phyloP scores from a whole-genome alignment of 2,888 invertebrate species.

The Chymomyza amoena region DNA sequence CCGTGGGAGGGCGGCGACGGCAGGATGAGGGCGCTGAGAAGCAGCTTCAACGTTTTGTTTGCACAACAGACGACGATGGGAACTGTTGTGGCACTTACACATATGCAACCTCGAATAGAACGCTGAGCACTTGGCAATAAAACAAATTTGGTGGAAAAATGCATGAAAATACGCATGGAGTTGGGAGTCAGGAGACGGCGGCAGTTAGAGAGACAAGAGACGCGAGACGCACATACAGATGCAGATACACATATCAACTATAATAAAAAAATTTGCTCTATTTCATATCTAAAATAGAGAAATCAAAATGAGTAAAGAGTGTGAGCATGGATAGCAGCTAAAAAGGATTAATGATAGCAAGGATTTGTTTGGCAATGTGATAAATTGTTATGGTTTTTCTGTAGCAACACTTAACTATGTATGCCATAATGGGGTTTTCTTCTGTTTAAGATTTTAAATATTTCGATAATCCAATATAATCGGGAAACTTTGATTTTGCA shows the following conservation, averaged over 20 bases:
- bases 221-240: not conserved
- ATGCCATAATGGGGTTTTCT: too few species aligned
- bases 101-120: slow-evolving; percentile 35
- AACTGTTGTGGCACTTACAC: slow-evolving; percentile 10
- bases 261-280: not conserved
- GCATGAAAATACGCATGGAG: not conserved
- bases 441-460: too few species aligned
- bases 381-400: slow-evolving; percentile 34
- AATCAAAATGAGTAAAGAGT: not conserved
- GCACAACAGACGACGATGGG: not conserved
- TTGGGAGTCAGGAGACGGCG: not conserved
- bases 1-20: too few species aligned
- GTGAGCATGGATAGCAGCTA: slow-evolving; percentile 22
- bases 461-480: too few species aligned
- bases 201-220: not conserved
- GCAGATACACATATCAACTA: not conserved
- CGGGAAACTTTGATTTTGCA: too few species aligned
- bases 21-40: not conserved
- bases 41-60: not conserved
- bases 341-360: slow-evolving; percentile 50
- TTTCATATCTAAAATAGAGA: slow-evolving; percentile 2
- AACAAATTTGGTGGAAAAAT: slow-evolving; percentile 61
- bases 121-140: slow-evolving; percentile 43
- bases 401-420: not conserved
- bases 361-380: slow-evolving; percentile 29